phyloP scores from a whole-genome alignment of 2,888 invertebrate species.

The Schizotus pectinicornis region DNA sequence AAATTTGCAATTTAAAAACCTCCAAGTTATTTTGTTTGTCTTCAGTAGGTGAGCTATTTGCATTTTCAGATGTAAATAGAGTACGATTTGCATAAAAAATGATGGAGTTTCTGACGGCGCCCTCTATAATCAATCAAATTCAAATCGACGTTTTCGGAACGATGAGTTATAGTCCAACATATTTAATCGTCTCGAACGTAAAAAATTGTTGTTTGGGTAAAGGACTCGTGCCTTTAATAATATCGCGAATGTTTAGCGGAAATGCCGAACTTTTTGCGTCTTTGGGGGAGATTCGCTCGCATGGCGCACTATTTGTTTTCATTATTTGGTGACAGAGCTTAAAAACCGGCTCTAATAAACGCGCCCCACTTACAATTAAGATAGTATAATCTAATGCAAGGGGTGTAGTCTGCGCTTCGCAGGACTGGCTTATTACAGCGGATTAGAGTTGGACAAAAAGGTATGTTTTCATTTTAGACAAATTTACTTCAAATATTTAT shows the following conservation, averaged over 20 bases:
- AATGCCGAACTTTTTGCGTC: background rate
- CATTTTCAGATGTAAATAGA: slow-evolving; percentile 39
- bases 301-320: slow-evolving; percentile 1
- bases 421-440: too few relatives aligned
- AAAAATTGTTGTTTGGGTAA: too few relatives aligned
- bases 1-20: slow-evolving; percentile 39
- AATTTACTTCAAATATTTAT: too few relatives aligned
- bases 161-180: slow-evolving; percentile 26
- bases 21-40: slow-evolving; percentile 36
- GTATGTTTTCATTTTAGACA: too few relatives aligned
- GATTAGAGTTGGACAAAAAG: too few relatives aligned
- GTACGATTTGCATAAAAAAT: slow-evolving; percentile 38
- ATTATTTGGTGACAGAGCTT: background rate
- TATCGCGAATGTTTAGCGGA: background rate
- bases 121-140: slow-evolving; percentile 36
- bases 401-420: too few relatives aligned
- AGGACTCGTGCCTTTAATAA: too few relatives aligned
- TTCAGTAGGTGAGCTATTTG: slow-evolving; percentile 30
- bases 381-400: too few relatives aligned
- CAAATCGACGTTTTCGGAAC: slow-evolving; percentile 29
- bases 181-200: slow-evolving; percentile 13
- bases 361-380: too few relatives aligned
- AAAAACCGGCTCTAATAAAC: too few relatives aligned
- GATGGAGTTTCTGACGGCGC: slow-evolving; percentile 31
- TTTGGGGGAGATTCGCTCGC: background rate